phyloP scores from a whole-genome alignment of 2,888 invertebrate genomes.

The Piscicola geometra region DNA sequence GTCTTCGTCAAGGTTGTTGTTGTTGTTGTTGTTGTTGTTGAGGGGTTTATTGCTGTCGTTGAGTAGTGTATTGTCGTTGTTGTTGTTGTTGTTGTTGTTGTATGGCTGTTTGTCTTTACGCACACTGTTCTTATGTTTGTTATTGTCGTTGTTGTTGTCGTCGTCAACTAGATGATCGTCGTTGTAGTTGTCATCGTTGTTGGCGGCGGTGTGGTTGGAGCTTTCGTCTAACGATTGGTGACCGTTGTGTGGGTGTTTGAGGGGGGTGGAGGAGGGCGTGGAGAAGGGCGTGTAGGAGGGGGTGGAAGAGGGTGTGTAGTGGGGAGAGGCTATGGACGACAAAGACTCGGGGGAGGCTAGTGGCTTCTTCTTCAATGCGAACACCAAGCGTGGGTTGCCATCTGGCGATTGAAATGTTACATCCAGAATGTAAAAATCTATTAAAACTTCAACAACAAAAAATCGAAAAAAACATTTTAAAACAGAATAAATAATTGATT shows the following conservation, averaged over 20 bases:
- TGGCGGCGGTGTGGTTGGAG: neutral
- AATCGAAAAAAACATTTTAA: neutral
- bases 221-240: neutral
- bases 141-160: too few species aligned
- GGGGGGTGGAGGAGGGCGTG: too few species aligned
- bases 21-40: conserved; percentile 11
- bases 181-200: too few species aligned
- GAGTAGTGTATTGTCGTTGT: neutral
- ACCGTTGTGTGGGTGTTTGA: neutral
- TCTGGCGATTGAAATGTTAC: neutral
- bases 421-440: neutral
- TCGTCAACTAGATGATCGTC: too few species aligned
- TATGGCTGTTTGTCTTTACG: neutral
- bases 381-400: conserved; percentile 31
- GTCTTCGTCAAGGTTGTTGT: conserved; percentile 2
- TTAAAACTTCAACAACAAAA: neutral
- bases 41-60: neutral
- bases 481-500: neutral
- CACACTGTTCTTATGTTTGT: too few species aligned
- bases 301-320: neutral
- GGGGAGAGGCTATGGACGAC: neutral
- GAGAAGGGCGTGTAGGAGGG: neutral
- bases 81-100: neutral
- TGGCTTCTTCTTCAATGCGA: conserved; percentile 26
- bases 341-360: neutral